A percentile compares a stretch with the other conserved stretches of the same genome.
phyloP scores from a whole-genome alignment of 2,797 vertebrate species.

The Sebastes taczanowskii region DNA sequence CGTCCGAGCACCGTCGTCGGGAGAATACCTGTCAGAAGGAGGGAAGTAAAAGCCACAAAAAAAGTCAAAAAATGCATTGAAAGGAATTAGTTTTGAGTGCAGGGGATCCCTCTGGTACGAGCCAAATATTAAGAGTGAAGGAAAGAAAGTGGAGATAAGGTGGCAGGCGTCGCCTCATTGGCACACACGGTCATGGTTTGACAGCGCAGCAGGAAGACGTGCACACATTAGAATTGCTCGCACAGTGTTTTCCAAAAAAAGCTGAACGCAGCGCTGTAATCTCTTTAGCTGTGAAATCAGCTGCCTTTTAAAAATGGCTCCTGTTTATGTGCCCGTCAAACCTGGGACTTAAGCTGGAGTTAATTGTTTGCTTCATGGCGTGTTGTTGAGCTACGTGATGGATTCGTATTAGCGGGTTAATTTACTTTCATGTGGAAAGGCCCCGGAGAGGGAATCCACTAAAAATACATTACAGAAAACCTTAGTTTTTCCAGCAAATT shows the following conservation, averaged over 20 bases:
- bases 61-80: slow-evolving; percentile 43
- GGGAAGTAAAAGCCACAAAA: slow-evolving; percentile 47
- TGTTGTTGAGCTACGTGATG: slow-evolving; percentile 62
- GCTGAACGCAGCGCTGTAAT: slow-evolving; percentile 72
- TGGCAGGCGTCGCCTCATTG: slow-evolving; percentile 45
- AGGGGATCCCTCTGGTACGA: slow-evolving; percentile 15
- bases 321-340: slow-evolving; percentile 75
- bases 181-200: slow-evolving; percentile 62
- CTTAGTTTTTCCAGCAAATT: slow-evolving; percentile 58
- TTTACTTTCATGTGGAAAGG: slow-evolving; percentile 69
- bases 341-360: slow-evolving; percentile 64
- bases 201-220: slow-evolving; percentile 59
- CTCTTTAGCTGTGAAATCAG: slow-evolving; percentile 79
- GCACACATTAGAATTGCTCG: slow-evolving; percentile 54
- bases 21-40: slow-evolving; percentile 82
- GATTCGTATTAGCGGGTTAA: slow-evolving; percentile 76
- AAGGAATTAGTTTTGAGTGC: slow-evolving; percentile 38
- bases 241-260: slow-evolving; percentile 49
- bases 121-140: slow-evolving; percentile 48
- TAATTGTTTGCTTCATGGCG: slow-evolving; percentile 77
- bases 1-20: slow-evolving; percentile 84
- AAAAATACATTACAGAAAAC: slow-evolving; percentile 71
- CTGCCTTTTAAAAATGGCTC: slow-evolving; percentile 71
- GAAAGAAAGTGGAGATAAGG: slow-evolving; percentile 50
- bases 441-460: slow-evolving; percentile 56